Conservation (phyloP, 1,140 invertebrate species). For the Triops longicaudatus region DNA sequence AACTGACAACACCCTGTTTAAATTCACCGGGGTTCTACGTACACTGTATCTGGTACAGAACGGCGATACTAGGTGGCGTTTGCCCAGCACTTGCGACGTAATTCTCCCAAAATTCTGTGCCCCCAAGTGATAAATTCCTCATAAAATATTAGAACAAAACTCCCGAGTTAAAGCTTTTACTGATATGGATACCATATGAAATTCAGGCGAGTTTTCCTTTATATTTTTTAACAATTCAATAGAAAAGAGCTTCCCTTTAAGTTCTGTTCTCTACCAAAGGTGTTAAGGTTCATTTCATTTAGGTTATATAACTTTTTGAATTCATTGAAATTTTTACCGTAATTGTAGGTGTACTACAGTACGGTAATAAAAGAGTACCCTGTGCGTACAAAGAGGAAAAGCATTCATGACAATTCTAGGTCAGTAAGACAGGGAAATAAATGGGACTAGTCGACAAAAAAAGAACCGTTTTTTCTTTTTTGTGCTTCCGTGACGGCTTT, state of each 20-base stretch:
- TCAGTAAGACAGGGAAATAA: conserved; percentile 7
- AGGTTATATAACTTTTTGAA: too few relatives aligned
- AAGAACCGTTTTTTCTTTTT: not conserved
- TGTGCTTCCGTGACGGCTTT: not conserved
- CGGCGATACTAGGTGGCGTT: not conserved
- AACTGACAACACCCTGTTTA: too few relatives aligned
- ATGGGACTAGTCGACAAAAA: not conserved
- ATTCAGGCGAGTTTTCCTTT: too few relatives aligned
- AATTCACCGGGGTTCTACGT: not conserved
- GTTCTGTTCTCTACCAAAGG: too few relatives aligned
- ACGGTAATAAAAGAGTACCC: not conserved
- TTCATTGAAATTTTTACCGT: too few relatives aligned
- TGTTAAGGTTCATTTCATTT: too few relatives aligned
- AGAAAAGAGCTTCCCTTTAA: too few relatives aligned
- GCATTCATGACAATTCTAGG: not conserved
- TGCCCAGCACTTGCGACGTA: not conserved
- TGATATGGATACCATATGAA: too few relatives aligned
- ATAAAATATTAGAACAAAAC: too few relatives aligned
- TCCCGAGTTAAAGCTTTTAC: too few relatives aligned
- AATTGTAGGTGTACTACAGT: not conserved
- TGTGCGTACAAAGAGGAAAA: not conserved
- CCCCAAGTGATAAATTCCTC: too few relatives aligned
- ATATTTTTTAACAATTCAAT: too few relatives aligned
- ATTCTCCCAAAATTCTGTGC: not conserved
- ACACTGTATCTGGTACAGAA: not conserved